phyloP scores from a whole-genome alignment of 37 sponge, comb jelly and placozoan species.

The Aplysina aerophoba region DNA sequence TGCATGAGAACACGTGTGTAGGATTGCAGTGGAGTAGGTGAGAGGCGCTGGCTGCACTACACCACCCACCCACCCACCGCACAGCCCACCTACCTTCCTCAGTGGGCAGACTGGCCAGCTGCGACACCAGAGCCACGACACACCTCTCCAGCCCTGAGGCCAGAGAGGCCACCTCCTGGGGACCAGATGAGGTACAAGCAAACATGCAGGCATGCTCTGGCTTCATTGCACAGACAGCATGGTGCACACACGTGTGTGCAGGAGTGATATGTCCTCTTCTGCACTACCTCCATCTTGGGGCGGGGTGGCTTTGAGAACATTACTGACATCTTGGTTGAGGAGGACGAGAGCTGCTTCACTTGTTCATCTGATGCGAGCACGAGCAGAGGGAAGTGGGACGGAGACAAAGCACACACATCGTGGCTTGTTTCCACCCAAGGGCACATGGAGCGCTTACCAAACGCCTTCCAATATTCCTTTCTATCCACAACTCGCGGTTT shows the following conservation, averaged over 20 bases:
- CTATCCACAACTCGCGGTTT: not conserved
- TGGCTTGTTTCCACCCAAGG: no score
- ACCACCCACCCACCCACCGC: not conserved
- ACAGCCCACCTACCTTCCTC: not conserved
- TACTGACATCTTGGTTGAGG: slow-evolving; percentile 55
- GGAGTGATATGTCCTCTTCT: not conserved
- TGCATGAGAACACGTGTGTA: no score
- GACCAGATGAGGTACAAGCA: not conserved
- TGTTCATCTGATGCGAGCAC: not conserved
- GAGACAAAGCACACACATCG: not conserved
- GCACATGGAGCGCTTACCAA: not conserved
- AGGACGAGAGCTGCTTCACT: not conserved
- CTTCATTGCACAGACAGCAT: not conserved
- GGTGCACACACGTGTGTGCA: not conserved
- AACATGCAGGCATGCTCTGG: not conserved
- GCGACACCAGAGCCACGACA: not conserved
- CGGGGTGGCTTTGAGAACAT: slow-evolving; percentile 52
- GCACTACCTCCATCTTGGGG: not conserved
- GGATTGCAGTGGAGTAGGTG: no score
- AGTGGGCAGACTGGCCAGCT: not conserved
- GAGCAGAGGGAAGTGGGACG: not conserved
- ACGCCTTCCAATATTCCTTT: slow-evolving; percentile 16
- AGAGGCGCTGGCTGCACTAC: no score
- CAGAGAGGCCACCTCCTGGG: slow-evolving; percentile 5
- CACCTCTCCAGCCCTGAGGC: slow-evolving; percentile 3